Percentiles rank a stretch among this genome's conserved stretches.
phyloP scores from a whole-genome alignment of 1,140 invertebrate genomes.

The Tyrophagus putrescentiae region DNA sequence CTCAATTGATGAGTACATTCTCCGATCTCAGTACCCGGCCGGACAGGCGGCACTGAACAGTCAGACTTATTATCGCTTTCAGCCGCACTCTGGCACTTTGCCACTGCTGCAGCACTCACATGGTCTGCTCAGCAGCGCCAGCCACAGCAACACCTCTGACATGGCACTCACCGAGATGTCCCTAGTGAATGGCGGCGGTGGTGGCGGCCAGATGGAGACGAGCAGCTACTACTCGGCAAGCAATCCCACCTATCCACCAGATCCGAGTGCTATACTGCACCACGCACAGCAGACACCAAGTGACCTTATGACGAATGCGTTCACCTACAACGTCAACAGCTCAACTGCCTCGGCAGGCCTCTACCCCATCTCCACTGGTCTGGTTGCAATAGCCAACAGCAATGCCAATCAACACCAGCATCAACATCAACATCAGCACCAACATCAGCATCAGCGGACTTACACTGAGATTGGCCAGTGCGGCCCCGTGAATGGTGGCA shows the following conservation, averaged over 20 bases:
- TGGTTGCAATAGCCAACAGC: neutral
- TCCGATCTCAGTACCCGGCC: neutral
- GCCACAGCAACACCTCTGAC: neutral
- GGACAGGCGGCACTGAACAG: neutral
- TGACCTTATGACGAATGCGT: conserved; percentile 18
- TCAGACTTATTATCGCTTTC: conserved; percentile 6
- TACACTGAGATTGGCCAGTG: neutral
- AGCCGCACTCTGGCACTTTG: neutral
- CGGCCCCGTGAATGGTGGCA: too few species aligned
- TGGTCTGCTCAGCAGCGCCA: too few species aligned
- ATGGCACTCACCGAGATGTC: neutral
- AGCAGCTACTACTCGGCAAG: neutral
- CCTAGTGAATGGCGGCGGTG: too few species aligned
- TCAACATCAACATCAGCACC: neutral
- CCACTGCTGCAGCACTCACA: conserved; percentile 5
- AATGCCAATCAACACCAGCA: neutral
- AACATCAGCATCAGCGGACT: conserved; percentile 1
- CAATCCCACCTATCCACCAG: conserved; percentile 1
- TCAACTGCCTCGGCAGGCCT: neutral
- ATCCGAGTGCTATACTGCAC: neutral
- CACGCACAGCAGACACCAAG: conserved; percentile 2
- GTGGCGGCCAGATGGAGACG: neutral
- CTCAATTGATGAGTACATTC: conserved; percentile 3
- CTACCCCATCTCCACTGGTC: neutral
- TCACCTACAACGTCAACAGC: conserved; percentile 6